Evolutionary conservation across 2,797 vertebrate genomes (phyloP).

Genomic region (Tympanoctomys barrerae): DNA sequence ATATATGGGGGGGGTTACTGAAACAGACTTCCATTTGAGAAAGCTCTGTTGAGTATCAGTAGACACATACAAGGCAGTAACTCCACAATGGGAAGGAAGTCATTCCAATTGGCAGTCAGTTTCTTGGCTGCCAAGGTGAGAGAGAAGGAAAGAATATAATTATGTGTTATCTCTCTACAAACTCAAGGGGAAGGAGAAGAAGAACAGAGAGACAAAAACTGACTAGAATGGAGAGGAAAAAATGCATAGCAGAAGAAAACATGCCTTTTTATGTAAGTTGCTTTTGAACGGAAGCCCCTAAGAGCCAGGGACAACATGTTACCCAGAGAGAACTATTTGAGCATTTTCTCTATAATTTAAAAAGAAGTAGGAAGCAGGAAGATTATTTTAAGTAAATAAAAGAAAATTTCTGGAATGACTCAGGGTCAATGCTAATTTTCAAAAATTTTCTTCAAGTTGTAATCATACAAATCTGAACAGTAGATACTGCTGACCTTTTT

Average conservation of each 20-base stretch:
- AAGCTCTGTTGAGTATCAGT: background rate
- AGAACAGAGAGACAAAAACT: background rate
- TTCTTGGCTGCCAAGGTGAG: background rate
- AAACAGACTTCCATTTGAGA: constrained; percentile 21
- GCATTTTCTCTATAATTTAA: background rate
- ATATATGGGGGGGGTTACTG: too few species aligned
- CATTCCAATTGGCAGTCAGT: background rate
- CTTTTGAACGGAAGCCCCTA: background rate
- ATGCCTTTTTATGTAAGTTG: background rate
- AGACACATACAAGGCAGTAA: background rate
- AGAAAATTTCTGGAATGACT: background rate
- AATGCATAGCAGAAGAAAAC: background rate
- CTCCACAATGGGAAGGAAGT: background rate
- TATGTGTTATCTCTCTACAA: background rate
- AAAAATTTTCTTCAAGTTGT: background rate
- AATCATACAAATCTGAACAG: background rate
- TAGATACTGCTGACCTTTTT: background rate
- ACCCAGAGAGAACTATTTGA: background rate
- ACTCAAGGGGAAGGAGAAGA: background rate
- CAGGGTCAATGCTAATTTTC: background rate
- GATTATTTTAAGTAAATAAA: background rate
- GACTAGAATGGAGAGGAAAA: background rate
- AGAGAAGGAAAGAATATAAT: background rate
- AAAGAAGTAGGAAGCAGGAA: background rate
- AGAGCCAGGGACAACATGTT: background rate